Conservation (phyloP, 2,113 vertebrate species). For the Neotragus moschatus region DNA sequence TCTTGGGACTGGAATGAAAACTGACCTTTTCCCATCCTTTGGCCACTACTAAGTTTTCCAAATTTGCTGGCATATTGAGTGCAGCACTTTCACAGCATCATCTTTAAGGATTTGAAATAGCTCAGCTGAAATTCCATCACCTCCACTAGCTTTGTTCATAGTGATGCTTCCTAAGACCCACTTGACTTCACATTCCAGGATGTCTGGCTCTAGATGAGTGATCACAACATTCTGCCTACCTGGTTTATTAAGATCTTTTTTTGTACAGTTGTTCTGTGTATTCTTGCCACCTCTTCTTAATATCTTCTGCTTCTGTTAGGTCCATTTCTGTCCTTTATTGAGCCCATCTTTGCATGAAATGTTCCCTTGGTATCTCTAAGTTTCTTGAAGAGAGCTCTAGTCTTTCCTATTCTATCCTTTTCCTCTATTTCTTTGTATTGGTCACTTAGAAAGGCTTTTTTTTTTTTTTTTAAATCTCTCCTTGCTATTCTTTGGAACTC, state of each 20-base stretch:
- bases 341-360: not conserved
- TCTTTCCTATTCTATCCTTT: not conserved
- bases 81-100: not conserved
- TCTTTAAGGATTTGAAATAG: not conserved
- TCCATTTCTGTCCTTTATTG: not conserved
- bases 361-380: not conserved
- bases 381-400: not conserved
- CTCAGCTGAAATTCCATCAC: not conserved
- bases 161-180: not conserved
- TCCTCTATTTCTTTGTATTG: not conserved
- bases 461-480: not conserved
- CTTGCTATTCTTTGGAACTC: not conserved
- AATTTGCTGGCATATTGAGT: not conserved
- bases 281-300: not conserved
- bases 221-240: not conserved
- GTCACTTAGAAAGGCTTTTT: not conserved
- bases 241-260: not conserved
- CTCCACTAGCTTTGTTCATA: not conserved
- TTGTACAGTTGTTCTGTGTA: not conserved
- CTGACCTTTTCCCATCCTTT: accelerated
- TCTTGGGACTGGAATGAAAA: not conserved
- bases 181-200: not conserved
- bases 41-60: not conserved
- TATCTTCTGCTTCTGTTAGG: not conserved
- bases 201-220: not conserved